These are phyloP conservation scores for Malacoctenus gilli DNA, from an alignment of 2,797 vertebrate genomes.

Conservation along the genomic window DNA sequence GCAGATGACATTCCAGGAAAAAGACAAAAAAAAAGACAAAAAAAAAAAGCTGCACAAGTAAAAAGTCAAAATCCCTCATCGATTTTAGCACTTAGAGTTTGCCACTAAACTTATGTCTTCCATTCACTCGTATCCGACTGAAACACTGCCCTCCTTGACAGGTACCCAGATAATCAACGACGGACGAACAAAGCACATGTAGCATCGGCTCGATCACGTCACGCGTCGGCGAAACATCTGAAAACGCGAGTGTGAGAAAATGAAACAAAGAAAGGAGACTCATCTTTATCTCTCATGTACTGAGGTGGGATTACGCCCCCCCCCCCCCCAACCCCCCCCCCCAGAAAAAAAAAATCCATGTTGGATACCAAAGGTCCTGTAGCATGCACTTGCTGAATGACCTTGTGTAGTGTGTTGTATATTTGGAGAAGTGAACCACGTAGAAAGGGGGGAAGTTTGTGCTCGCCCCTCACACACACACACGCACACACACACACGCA, in stretches of 20 bases:
- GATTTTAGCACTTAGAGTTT: slow-evolving; percentile 64
- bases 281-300: slow-evolving; percentile 74
- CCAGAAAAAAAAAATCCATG: slow-evolving; percentile 31
- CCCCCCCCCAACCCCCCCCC: too few relatives aligned
- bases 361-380: slow-evolving; percentile 66
- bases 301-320: slow-evolving; percentile 26
- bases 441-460: slow-evolving; percentile 42
- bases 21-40: slow-evolving; percentile 17
- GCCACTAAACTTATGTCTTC: slow-evolving; percentile 80
- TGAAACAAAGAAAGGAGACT: too few relatives aligned
- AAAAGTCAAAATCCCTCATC: slow-evolving; percentile 20
- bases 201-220: slow-evolving; percentile 64
- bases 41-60: slow-evolving; percentile 34
- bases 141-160: slow-evolving; percentile 70
- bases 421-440: slow-evolving; percentile 42
- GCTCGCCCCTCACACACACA: too few relatives aligned
- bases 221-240: slow-evolving; percentile 27
- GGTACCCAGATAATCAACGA: slow-evolving; percentile 54
- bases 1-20: slow-evolving; percentile 41
- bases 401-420: slow-evolving; percentile 62
- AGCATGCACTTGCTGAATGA: slow-evolving; percentile 68
- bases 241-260: slow-evolving; percentile 28
- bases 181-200: slow-evolving; percentile 75
- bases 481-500: too few relatives aligned
- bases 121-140: slow-evolving; percentile 73